Percentiles rank a stretch among this genome's conserved stretches.
Conservation (phyloP, 30 jellyfish, hydroid and myxozoan species). For the Aurelia coerulea region DNA sequence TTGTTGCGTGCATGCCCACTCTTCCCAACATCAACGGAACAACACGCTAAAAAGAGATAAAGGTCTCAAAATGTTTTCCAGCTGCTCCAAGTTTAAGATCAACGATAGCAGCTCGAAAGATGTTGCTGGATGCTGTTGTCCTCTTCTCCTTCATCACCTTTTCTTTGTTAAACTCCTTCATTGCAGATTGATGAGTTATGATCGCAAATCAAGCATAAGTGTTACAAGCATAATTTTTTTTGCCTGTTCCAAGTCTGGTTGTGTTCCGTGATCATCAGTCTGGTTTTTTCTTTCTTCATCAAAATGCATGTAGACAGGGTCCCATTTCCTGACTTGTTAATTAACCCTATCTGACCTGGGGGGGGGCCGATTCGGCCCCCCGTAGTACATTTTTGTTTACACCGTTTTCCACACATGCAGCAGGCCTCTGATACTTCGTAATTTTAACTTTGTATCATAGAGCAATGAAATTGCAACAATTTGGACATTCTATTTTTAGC, state of each 20-base stretch:
- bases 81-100: conserved; percentile 55
- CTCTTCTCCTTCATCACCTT: conserved; percentile 4
- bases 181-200: conserved; percentile 4
- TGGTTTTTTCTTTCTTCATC: no score
- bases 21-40: conserved; percentile 68
- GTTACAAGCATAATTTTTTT: conserved; percentile 19
- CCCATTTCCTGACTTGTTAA: no score
- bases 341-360: no score
- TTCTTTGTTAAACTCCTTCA: conserved; percentile 16
- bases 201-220: conserved; percentile 26
- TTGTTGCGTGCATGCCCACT: conserved; percentile 64
- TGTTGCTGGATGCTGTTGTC: conserved; percentile 32
- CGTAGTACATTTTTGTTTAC: no score
- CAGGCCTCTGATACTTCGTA: no score
- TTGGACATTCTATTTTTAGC: no score
- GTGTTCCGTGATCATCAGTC: no score
- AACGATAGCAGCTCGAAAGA: conserved; percentile 27
- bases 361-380: no score
- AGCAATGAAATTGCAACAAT: no score
- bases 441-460: no score
- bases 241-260: conserved; percentile 25
- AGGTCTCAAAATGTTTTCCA: conserved; percentile 31
- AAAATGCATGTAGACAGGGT: no score
- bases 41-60: conserved; percentile 39
- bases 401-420: no score